Percentiles rank a stretch among this genome's conserved stretches.
phyloP scores from a whole-genome alignment of 2,888 invertebrate genomes.

The Autographa pulchrina region DNA sequence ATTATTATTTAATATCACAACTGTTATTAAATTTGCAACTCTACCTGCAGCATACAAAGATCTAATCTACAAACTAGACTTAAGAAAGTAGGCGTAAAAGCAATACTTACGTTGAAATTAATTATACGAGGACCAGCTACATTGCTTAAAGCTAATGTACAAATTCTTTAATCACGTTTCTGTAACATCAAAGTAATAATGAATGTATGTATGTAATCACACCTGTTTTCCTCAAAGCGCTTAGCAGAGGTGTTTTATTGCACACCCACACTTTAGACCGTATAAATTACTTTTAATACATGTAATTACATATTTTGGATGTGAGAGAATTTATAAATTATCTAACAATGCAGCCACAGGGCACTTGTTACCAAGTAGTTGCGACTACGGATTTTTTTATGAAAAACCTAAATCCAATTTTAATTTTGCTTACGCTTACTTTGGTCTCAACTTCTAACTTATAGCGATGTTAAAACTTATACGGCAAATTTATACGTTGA shows the following conservation, averaged over 20 bases:
- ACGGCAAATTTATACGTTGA: neutral
- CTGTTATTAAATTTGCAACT: too few species aligned
- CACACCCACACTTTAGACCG: neutral
- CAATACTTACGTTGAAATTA: conserved; percentile 1
- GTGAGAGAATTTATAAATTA: neutral
- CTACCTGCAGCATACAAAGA: too few species aligned
- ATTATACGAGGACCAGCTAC: neutral
- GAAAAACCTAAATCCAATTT: conserved; percentile 21
- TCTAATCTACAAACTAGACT: neutral
- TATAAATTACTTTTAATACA: neutral
- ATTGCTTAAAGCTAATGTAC: conserved; percentile 2
- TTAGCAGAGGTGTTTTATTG: conserved; percentile 4
- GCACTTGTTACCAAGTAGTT: neutral
- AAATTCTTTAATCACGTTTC: conserved; percentile 2
- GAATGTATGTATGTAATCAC: conserved; percentile 4
- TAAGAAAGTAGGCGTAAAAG: neutral
- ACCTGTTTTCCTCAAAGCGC: conserved; percentile 2
- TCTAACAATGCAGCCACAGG: conserved; percentile 22
- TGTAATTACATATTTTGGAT: conserved; percentile 14
- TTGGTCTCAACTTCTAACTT: conserved; percentile 3
- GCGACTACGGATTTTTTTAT: conserved; percentile 6
- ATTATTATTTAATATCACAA: too few species aligned
- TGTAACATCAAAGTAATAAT: conserved; percentile 4
- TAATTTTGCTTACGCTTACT: neutral
- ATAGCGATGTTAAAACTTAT: conserved; percentile 7